Conservation (phyloP, 2,888 invertebrate species). For the Pecten maximus region DNA sequence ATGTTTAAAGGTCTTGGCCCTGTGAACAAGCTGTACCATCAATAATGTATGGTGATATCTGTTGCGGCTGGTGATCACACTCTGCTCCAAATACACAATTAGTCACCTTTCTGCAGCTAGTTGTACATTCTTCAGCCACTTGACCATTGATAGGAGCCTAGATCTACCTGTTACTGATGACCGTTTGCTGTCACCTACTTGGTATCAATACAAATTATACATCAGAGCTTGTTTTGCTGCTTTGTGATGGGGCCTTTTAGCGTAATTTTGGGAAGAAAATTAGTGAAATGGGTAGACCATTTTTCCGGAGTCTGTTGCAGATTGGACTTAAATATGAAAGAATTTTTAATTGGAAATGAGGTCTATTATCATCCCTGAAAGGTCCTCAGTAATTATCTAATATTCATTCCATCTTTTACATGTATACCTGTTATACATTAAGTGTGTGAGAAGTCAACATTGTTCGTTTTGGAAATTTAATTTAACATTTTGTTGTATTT, state of each 20-base stretch:
- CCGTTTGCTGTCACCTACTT: not conserved
- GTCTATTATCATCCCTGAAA: too few relatives aligned
- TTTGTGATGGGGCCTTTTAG: too few relatives aligned
- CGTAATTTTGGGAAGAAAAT: too few relatives aligned
- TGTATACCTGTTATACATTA: not conserved
- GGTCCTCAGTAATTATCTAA: not conserved
- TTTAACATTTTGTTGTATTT: not conserved
- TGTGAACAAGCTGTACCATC: constrained; percentile 4
- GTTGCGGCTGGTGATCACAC: constrained; percentile 14
- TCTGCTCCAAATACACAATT: not conserved
- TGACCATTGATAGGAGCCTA: not conserved
- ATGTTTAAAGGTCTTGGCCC: constrained; percentile 9
- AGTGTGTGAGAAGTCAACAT: not conserved
- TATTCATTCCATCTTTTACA: not conserved
- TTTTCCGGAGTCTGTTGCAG: too few relatives aligned
- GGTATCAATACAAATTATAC: too few relatives aligned
- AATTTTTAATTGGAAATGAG: too few relatives aligned
- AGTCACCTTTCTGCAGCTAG: not conserved
- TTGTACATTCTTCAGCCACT: not conserved
- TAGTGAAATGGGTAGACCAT: too few relatives aligned
- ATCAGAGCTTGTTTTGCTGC: too few relatives aligned
- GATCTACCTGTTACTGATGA: not conserved
- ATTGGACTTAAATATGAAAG: too few relatives aligned
- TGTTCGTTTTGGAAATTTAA: not conserved
- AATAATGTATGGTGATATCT: not conserved